A percentile compares a stretch with the other conserved stretches of the same genome.
phyloP scores from a whole-genome alignment of 2,888 invertebrate genomes.

The Siphlonurus alternatus region DNA sequence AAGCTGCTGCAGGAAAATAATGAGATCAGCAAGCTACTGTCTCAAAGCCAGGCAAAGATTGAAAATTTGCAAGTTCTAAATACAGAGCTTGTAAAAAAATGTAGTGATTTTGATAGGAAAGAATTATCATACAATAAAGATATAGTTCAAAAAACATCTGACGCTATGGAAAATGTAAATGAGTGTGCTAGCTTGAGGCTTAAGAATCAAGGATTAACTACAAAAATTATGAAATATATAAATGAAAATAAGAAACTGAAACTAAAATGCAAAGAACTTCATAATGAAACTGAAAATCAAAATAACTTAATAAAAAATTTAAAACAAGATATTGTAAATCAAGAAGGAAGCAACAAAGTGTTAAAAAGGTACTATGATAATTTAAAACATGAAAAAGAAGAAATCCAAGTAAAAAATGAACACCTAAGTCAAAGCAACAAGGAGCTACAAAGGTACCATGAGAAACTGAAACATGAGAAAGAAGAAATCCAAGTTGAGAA shows the following conservation, averaged over 20 bases:
- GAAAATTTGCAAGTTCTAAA: neutral
- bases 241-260: neutral
- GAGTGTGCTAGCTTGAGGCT: neutral
- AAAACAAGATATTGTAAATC: no score
- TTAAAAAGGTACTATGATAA: no score
- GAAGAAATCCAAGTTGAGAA: no score
- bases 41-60: neutral
- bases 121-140: neutral
- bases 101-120: neutral
- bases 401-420: no score
- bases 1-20: neutral
- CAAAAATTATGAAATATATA: neutral
- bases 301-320: neutral
- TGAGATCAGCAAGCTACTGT: neutral
- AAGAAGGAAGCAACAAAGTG: no score
- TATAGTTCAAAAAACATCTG: neutral
- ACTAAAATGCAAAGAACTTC: neutral
- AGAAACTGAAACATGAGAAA: no score
- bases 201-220: neutral
- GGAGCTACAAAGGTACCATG: no score
- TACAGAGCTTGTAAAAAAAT: neutral
- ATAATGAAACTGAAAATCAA: neutral
- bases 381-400: no score
- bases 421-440: no score
- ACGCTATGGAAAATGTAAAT: neutral